phyloP scores from a whole-genome alignment of 2,888 invertebrate genomes.

The Zelleria hepariella region DNA sequence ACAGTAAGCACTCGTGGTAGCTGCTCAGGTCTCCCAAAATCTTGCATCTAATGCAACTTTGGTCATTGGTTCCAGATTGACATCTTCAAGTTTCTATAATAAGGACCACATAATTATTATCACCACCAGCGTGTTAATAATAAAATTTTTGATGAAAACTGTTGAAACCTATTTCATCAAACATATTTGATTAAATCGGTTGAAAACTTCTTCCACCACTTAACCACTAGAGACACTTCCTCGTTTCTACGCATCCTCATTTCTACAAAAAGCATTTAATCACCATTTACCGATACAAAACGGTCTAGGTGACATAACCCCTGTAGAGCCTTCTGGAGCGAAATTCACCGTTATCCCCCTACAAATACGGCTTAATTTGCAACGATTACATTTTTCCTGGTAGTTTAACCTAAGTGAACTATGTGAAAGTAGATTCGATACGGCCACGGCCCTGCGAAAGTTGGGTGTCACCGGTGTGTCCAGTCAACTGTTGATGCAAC shows the following conservation, averaged over 20 bases:
- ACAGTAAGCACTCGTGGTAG: too few relatives aligned
- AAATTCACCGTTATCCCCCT: background rate
- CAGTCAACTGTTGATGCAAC: background rate
- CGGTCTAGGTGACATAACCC: background rate
- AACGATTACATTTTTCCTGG: background rate
- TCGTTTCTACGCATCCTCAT: background rate
- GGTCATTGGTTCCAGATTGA: too few relatives aligned
- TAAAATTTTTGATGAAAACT: too few relatives aligned
- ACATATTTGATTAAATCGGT: too few relatives aligned
- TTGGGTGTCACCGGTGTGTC: constrained; percentile 17
- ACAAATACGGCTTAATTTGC: background rate
- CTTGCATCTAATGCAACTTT: too few relatives aligned
- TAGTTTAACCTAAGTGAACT: background rate
- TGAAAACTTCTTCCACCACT: too few relatives aligned
- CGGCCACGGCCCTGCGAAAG: constrained; percentile 17
- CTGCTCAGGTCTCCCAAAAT: too few relatives aligned
- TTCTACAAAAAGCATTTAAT: background rate
- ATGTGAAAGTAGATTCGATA: constrained; percentile 17
- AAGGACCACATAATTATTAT: too few relatives aligned
- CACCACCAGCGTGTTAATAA: too few relatives aligned
- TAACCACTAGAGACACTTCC: background rate
- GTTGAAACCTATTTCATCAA: too few relatives aligned
- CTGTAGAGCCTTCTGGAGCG: background rate
- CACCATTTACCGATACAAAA: background rate
- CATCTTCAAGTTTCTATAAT: too few relatives aligned